A percentile compares a stretch with the other conserved stretches of the same genome.
phyloP scores from a whole-genome alignment of 2,113 vertebrate species.

The Natator depressus region DNA sequence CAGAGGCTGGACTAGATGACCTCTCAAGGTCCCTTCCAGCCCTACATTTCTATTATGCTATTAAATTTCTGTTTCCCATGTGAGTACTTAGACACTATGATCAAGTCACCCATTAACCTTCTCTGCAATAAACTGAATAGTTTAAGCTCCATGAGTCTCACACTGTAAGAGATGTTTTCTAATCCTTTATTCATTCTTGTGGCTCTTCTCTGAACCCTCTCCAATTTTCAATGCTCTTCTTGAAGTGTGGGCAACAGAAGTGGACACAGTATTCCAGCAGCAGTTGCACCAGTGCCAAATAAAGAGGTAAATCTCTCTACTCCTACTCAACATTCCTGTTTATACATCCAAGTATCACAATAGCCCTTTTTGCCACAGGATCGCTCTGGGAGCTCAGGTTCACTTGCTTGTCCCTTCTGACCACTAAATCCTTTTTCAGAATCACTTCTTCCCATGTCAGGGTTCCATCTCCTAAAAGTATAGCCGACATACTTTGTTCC shows the following conservation, averaged over 20 bases:
- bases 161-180: not conserved
- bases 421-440: not conserved
- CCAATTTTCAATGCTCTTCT: not conserved
- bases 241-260: not conserved
- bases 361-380: not conserved
- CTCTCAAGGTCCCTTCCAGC: not conserved
- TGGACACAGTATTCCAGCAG: not conserved
- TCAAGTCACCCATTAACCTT: slow-evolving; percentile 4
- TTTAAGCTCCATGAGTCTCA: not conserved
- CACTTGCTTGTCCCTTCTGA: not conserved
- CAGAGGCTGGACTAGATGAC: not conserved
- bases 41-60: not conserved
- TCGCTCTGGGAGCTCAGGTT: not conserved
- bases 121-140: slow-evolving; percentile 12
- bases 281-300: not conserved
- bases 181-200: not conserved
- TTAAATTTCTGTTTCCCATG: slow-evolving; percentile 23
- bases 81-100: not conserved
- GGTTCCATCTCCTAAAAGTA: fast-evolving
- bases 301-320: not conserved
- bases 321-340: not conserved
- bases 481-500: not conserved
- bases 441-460: not conserved
- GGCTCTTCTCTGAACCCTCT: not conserved
- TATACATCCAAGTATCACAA: not conserved